Percentiles rank a stretch among this genome's conserved stretches.
Evolutionary conservation across 2,113 vertebrate genomes (phyloP).

Genomic region (Microtus montanus): DNA sequence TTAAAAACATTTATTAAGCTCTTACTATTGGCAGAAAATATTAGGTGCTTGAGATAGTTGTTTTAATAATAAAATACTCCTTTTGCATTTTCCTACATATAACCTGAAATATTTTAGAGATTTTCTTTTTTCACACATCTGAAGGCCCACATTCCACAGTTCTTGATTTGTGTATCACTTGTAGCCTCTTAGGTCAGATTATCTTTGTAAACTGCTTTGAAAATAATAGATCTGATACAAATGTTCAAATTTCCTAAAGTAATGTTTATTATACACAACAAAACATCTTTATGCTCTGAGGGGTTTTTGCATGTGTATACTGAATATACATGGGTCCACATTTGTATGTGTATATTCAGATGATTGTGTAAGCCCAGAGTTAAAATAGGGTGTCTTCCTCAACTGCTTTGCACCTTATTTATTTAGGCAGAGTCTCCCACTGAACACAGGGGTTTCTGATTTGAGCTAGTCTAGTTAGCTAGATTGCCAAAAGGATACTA

Average conservation of each 20-base stretch:
- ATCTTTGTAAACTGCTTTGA: conserved; percentile 23
- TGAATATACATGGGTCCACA: not conserved
- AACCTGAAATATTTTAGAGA: not conserved
- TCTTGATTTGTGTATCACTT: not conserved
- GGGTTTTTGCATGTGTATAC: not conserved
- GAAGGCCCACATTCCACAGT: not conserved
- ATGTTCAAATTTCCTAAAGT: conserved; percentile 10
- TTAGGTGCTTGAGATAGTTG: not conserved
- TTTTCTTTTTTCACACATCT: not conserved
- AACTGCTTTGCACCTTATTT: not conserved
- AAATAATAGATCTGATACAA: not conserved
- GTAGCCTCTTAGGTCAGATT: conserved; percentile 2
- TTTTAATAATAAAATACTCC: not conserved
- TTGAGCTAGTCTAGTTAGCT: not conserved
- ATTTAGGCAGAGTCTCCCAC: not conserved
- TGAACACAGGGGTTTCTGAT: not conserved
- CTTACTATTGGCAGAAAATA: not conserved
- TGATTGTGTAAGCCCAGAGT: not conserved
- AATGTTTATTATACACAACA: not conserved
- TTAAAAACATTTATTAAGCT: not conserved
- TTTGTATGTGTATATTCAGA: not conserved
- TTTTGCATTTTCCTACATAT: not conserved
- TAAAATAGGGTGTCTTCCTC: not conserved
- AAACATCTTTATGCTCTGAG: not conserved
- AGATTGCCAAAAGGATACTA: not conserved